Evolutionary conservation across 1,140 invertebrate species (phyloP).

Genomic region (Armadillidium nasatum): DNA sequence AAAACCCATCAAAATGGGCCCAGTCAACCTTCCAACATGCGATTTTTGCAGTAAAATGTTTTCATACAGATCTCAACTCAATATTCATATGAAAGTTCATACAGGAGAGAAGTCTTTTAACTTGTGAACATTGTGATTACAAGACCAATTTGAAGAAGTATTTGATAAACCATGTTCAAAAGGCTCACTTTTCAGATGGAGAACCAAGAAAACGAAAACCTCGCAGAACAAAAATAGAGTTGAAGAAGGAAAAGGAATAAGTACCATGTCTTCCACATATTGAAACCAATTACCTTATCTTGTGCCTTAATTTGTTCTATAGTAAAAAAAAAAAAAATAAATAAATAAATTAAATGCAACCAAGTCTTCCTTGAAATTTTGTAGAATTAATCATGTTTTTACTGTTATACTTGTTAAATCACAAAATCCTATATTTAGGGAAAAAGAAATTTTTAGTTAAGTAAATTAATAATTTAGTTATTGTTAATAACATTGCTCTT

Average conservation of each 20-base stretch:
- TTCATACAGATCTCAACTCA: constrained; percentile 39
- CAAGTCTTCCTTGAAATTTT: no score
- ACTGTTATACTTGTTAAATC: no score
- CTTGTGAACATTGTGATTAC: constrained; percentile 48
- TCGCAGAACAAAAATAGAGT: not conserved
- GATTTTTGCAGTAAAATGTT: constrained; percentile 41
- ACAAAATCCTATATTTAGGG: no score
- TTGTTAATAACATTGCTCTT: no score
- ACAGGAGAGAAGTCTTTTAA: constrained; percentile 49
- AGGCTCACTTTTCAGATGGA: constrained; percentile 1
- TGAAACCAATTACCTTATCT: not conserved
- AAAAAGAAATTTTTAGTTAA: no score
- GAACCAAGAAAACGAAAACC: not conserved
- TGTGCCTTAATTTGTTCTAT: not conserved
- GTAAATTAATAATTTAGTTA: no score
- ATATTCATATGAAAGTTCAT: constrained; percentile 51
- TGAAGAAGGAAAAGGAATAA: not conserved
- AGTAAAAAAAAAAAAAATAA: not conserved
- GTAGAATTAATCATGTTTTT: no score
- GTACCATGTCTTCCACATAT: not conserved
- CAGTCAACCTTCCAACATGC: constrained; percentile 38
- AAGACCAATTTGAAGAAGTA: constrained; percentile 50
- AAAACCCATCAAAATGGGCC: constrained; percentile 38
- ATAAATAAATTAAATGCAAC: not conserved
- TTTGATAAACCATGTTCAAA: constrained; percentile 49